Base-by-base conservation (phyloP, 1,140 invertebrate species). In the Trichonephila clavata region DNA sequence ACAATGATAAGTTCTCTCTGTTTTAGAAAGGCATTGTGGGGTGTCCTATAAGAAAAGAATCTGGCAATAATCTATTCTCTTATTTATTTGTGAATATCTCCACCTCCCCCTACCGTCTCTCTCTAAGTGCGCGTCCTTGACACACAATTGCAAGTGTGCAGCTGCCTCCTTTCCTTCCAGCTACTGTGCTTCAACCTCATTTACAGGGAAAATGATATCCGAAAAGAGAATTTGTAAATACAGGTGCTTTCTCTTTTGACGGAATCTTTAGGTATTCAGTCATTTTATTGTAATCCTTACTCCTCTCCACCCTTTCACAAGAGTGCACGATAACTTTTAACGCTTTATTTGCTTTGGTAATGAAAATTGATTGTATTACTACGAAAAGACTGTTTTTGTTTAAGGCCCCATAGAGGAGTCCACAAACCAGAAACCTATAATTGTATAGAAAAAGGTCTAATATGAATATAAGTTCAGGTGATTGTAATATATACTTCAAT, bases 21-120 rank as follows among this genome's bases (percentile, higher is more conserved):
- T 80, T 92, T 63, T 65, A 68, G 24, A 27, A 81, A 81, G 89
- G 63, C 71, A 90, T 90, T 90, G 88, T 90, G 39, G 88, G 32
- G 65, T 27, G 43, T n/a, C 63, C 63, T 27, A 3, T n/a, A 68
- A 89, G 87, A 90, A 59, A 90, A 68, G 50, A 80, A 61, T 61
- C 60, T 24, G 60, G 84, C 24, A 86, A 86, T 39, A 61, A 86
- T 63, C n/a, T 86, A 61, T 77, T 89, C 87, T 50, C 5, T 71
- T 71, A 71, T 63, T 87, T 63, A 87, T 87, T 86, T 87, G 27
- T 84, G 59, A 77, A 32, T 77, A 14, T 39, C 24, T 27, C 24
- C 4, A 4, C 27, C 14, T 24, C 27, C 24, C 8, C 50, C 21
- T 39, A 39, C 43, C 81, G 20, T 43, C 32, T 14, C 21, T 24